Evolutionary conservation across 2,888 invertebrate genomes (phyloP), one percentile per base, ranked within the genome.

Genomic region (Acanthosepion pharaonis): DNA sequence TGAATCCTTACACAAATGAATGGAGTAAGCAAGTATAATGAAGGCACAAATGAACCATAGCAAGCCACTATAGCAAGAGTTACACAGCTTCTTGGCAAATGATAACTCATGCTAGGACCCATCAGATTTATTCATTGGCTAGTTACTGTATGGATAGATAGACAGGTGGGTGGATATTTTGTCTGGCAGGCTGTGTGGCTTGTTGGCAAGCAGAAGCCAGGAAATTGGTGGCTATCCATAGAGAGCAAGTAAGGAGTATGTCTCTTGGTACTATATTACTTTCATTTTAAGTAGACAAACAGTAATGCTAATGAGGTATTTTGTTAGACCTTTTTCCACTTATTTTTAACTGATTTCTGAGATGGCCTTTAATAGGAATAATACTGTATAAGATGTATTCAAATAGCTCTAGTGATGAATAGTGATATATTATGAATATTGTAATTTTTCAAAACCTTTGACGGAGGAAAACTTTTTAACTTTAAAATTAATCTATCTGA

Each of bases 111-210:
- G 78, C 78, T 15, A 33, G n/a, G 18, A n/a, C n/a, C 78, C 78
- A n/a, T 78, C 33, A 78, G 78, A n/a, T 78, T 78, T 78, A 11
- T 78, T 78, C 78, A n/a, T 15, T 78, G n/a, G 20, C 59, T 59
- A 23, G 20, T 23, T 59, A 23, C 55, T 4, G 55, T 78, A n/a
- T n/a, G n/a, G 11, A n/a, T n/a, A n/a, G 78, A n/a, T 78, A 18
- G 78, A 78, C 33, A 33, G 15, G 78, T 78, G n/a, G 59, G 59
- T 59, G 59, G 59, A 23, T 59, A 59, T 59, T 59, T 78, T 78
- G 78, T 78, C n/a, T 78, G 78, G 78, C 78, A n/a, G 78, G 78
- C 78, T n/a, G 78, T n/a, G 78, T 78, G 78, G n/a, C 33, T 78
- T 78, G 78, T 78, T 78, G 78, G 78, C 78, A 78, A 78, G n/a